A percentile compares a stretch with the other conserved stretches of the same genome.
Evolutionary conservation across 92 coral and sea anemone genomes (phyloP).

Genomic region (Plumapathes pennacea): DNA sequence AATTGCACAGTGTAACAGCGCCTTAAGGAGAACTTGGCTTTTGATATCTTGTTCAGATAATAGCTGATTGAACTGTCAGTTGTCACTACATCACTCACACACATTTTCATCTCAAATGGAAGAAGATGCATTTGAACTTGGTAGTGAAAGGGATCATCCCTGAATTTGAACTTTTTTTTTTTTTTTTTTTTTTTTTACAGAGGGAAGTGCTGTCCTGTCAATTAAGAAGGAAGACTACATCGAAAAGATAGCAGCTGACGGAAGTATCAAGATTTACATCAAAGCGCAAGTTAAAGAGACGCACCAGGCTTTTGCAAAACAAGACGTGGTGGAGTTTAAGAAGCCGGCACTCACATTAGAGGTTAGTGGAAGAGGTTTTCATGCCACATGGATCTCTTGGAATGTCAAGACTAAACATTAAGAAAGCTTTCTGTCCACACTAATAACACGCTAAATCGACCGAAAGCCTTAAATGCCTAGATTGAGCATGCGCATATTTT

Average conservation of each 20-base stretch:
- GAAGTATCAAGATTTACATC: conserved; percentile 48
- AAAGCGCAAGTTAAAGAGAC: conserved; percentile 59
- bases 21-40: no score
- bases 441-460: no score
- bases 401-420: neutral
- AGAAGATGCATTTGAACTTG: no score
- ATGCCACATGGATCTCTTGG: neutral
- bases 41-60: no score
- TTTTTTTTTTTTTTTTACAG: neutral
- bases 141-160: no score
- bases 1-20: no score
- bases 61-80: no score
- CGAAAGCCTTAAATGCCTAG: no score
- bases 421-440: neutral
- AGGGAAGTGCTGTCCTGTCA: conserved; percentile 11
- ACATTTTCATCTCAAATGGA: no score
- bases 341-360: conserved; percentile 48
- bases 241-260: conserved; percentile 51
- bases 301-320: conserved; percentile 36
- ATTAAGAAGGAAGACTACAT: conserved; percentile 47
- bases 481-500: no score
- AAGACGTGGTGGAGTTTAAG: conserved; percentile 53
- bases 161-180: no score
- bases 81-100: no score
- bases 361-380: conserved; percentile 9